Base-by-base conservation (phyloP, 2,113 vertebrate genomes). In the Tor tambroides region DNA sequence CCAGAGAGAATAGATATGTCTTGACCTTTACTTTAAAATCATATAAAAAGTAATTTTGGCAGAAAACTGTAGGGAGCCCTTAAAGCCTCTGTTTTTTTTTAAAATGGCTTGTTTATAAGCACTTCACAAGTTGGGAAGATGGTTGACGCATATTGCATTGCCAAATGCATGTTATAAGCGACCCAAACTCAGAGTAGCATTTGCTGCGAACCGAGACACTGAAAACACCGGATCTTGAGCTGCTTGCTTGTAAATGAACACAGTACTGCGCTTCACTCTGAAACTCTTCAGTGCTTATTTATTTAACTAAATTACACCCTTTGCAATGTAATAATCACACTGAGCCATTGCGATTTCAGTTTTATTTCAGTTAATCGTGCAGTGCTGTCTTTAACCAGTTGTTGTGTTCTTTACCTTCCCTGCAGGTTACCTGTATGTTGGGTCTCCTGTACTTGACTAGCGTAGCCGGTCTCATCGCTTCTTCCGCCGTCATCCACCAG, bases 361-460 rank as follows among this genome's bases (percentile, higher is more conserved):
- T 38, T 38, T 38, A 38, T 38, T 38, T 38, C 1, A 38, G 38
- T 38, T 38, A 38, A 38, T 38, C 38, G 1, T 38, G 38, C 41
- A 67, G 12, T 28, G 5, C 14, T 17, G 1, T 38, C n/a, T 54
- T 51, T 35, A 12, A 41, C 21, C 21, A 17, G 1, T n/a, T 43
- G 41, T 8, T 26, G 1, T 51, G 12, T 54, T 80, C 19, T 86
- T 77, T 46, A 23, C 26, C 65, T 46, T 83, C 38, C 51, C 28
- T 23, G 5, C 91, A 99, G 98, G 93, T 99, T 35, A 96, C 97
- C 78, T 99, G 98, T 87, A 94, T 99, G 91, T 92, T 99, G 76
- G 95, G 97, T 0, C 91, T 99, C 87, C 93, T 98, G 19, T 99
- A 99, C 82, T 93, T 99, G 87, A 98, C 97, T 0, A 95, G 97